Conservation (phyloP, 1,140 invertebrate species). For the Lerema accius region DNA sequence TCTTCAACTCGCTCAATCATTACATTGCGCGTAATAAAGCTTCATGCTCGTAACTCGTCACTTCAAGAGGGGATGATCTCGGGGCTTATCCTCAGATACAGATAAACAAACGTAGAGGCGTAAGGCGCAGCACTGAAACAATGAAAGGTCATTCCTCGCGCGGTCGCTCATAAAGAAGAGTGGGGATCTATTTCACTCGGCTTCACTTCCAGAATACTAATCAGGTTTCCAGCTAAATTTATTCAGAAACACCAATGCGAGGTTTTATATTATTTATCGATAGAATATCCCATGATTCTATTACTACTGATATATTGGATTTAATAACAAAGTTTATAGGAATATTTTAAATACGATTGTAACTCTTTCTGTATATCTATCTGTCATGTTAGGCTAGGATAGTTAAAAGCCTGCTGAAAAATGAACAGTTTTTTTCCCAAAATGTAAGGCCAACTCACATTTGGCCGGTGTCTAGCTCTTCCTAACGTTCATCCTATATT, state of each 20-base stretch:
- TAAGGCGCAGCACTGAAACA: slow-evolving; percentile 10
- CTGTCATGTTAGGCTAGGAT: too few relatives aligned
- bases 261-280: too few relatives aligned
- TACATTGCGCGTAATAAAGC: neutral
- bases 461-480: too few relatives aligned
- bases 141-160: slow-evolving; percentile 10
- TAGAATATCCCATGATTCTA: too few relatives aligned
- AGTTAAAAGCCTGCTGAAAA: too few relatives aligned
- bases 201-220: slow-evolving; percentile 10
- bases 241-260: neutral
- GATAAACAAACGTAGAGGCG: slow-evolving; percentile 18
- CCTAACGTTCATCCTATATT: too few relatives aligned
- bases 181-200: slow-evolving; percentile 14
- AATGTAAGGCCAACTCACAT: too few relatives aligned
- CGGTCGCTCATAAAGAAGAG: slow-evolving; percentile 9
- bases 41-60: slow-evolving; percentile 10
- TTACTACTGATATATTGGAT: too few relatives aligned
- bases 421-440: too few relatives aligned
- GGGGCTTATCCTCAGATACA: slow-evolving; percentile 14
- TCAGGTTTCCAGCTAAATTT: slow-evolving; percentile 8
- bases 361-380: too few relatives aligned
- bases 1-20: neutral
- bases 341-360: too few relatives aligned
- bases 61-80: slow-evolving; percentile 6
- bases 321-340: too few relatives aligned